Evolutionary conservation across 2,888 invertebrate species (phyloP).

Genomic region (Andrena fulva): DNA sequence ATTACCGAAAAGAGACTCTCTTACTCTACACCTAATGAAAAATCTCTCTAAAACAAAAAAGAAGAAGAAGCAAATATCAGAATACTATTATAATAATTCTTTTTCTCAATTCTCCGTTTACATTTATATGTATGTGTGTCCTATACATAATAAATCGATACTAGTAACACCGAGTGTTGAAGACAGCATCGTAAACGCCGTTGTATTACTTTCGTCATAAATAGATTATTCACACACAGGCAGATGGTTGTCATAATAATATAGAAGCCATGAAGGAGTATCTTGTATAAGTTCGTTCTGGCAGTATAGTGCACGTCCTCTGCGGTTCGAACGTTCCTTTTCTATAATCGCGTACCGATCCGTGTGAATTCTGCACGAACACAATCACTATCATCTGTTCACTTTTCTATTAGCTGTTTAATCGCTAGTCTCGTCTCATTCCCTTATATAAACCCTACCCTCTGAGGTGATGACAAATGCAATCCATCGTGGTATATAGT

Average conservation of each 20-base stretch:
- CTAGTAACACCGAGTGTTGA: slow-evolving; percentile 25
- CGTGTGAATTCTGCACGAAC: slow-evolving; percentile 21
- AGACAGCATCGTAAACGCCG: slow-evolving; percentile 34
- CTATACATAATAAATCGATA: slow-evolving; percentile 35
- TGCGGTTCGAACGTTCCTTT: slow-evolving; percentile 23
- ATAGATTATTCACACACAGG: slow-evolving; percentile 63
- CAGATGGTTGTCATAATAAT: slow-evolving; percentile 33
- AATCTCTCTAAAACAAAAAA: slow-evolving; percentile 29
- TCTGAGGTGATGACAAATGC: slow-evolving; percentile 63
- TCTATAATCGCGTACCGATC: slow-evolving; percentile 29
- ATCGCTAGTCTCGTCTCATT: slow-evolving; percentile 36
- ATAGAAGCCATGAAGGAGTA: slow-evolving; percentile 33
- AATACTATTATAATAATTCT: slow-evolving; percentile 30
- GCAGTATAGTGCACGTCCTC: slow-evolving; percentile 49
- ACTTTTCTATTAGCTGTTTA: slow-evolving; percentile 29
- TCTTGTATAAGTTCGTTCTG: slow-evolving; percentile 29
- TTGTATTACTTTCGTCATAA: slow-evolving; percentile 67
- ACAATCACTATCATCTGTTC: slow-evolving; percentile 28
- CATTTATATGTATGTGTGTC: slow-evolving; percentile 34
- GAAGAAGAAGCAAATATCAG: slow-evolving; percentile 62
- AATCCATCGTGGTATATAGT: slow-evolving; percentile 52
- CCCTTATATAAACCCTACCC: slow-evolving; percentile 40
- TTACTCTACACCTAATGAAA: slow-evolving; percentile 8
- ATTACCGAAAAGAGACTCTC: slow-evolving; percentile 29
- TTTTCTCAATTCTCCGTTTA: slow-evolving; percentile 32